Evolutionary conservation across 2,797 vertebrate genomes (phyloP).

Genomic region (Crocodylus rhombifer): DNA sequence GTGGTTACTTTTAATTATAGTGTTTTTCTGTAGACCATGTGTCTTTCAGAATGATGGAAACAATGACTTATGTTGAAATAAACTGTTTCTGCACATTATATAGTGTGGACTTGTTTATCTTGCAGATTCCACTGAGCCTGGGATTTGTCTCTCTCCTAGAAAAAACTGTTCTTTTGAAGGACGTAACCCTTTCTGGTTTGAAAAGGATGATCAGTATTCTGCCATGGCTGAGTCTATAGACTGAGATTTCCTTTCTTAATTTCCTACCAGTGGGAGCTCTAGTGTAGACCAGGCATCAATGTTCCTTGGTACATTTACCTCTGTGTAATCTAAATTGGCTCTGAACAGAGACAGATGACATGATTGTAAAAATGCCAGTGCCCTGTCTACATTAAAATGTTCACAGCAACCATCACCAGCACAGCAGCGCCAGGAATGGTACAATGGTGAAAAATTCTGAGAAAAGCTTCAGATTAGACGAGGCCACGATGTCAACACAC

Average conservation of each 20-base stretch:
- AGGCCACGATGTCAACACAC: background rate
- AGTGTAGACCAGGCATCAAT: background rate
- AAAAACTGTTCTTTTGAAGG: constrained; percentile 35
- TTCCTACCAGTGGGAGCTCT: background rate
- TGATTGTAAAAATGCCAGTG: background rate
- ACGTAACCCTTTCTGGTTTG: constrained; percentile 4
- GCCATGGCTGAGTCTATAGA: constrained; percentile 4
- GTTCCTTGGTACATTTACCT: background rate
- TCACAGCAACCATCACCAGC: background rate
- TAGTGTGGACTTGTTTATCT: constrained; percentile 46
- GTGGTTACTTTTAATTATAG: background rate
- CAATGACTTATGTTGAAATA: constrained; percentile 14
- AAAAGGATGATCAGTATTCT: constrained; percentile 20
- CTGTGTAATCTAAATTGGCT: background rate
- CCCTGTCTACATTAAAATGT: background rate
- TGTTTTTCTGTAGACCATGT: constrained; percentile 11
- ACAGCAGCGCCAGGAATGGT: background rate
- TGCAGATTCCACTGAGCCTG: constrained; percentile 12
- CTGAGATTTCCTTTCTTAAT: background rate
- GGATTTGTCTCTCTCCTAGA: constrained; percentile 17
- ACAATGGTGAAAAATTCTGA: background rate
- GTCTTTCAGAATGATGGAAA: constrained; percentile 44
- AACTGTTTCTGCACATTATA: constrained; percentile 27
- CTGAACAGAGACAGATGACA: background rate
- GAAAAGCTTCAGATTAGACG: background rate